A percentile compares a stretch with the other conserved stretches of the same genome.
phyloP scores from a whole-genome alignment of 2,888 invertebrate species.

The Deladenus siricidicola region DNA sequence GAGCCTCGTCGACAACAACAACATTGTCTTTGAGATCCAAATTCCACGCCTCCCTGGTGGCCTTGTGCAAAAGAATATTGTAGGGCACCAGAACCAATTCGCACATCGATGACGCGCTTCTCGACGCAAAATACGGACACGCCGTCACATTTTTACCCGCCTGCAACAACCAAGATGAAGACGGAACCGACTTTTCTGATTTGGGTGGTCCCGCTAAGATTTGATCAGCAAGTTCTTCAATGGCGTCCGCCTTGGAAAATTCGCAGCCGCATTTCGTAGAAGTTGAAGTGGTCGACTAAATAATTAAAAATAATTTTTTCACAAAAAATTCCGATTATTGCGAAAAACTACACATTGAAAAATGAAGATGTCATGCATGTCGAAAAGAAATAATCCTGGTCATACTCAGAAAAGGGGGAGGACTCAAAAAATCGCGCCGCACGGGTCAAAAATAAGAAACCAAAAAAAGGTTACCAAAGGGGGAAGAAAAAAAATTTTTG shows the following conservation, averaged over 20 bases:
- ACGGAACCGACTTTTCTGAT: conserved; percentile 65
- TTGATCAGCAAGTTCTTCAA: conserved; percentile 58
- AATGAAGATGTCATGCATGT: too few relatives aligned
- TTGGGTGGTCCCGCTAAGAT: conserved; percentile 51
- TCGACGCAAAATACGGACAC: conserved; percentile 86
- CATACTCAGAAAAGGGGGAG: too few relatives aligned
- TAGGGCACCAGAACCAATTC: conserved; percentile 61
- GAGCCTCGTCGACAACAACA: conserved; percentile 86
- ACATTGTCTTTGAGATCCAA: conserved; percentile 65
- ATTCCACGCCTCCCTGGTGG: conserved; percentile 68
- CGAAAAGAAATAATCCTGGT: too few relatives aligned
- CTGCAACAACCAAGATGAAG: conserved; percentile 21
- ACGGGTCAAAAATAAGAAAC: too few relatives aligned
- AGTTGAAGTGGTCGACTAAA: too few relatives aligned
- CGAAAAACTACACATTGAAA: too few relatives aligned
- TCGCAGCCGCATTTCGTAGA: conserved; percentile 19
- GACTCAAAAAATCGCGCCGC: too few relatives aligned
- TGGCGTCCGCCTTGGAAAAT: conserved; percentile 55
- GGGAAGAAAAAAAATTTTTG: conserved; percentile 9
- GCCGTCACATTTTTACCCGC: conserved; percentile 66
- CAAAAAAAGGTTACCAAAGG: conserved; percentile 5
- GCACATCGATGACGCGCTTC: conserved; percentile 73
- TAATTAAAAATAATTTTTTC: too few relatives aligned
- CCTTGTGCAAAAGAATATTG: conserved; percentile 67
- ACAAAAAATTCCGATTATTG: too few relatives aligned